These are phyloP conservation scores for Danionella cerebrum DNA, from an alignment of 2,113 vertebrate species.

Conservation along the genomic window DNA sequence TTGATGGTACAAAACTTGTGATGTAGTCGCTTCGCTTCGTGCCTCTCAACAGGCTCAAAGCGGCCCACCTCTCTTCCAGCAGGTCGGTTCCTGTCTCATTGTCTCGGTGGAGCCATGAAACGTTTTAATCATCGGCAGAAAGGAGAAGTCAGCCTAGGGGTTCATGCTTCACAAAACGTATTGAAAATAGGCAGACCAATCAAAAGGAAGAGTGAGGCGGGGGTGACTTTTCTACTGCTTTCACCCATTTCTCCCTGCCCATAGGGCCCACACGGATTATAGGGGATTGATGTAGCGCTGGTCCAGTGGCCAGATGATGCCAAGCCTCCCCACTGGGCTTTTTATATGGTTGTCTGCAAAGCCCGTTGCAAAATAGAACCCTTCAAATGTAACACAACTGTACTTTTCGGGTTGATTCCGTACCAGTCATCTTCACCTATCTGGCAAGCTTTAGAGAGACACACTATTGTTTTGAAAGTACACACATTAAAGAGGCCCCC, in stretches of 20 bases:
- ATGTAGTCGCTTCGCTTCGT: neutral
- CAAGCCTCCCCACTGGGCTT: conserved; percentile 57
- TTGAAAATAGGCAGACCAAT: conserved; percentile 40
- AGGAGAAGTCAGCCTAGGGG: conserved; percentile 38
- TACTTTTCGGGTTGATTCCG: neutral
- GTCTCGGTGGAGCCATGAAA: conserved; percentile 30
- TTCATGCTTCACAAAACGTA: conserved; percentile 44
- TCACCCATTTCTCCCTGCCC: conserved; percentile 24
- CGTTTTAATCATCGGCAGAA: conserved; percentile 31
- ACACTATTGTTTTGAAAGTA: conserved; percentile 32
- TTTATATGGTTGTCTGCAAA: conserved; percentile 41
- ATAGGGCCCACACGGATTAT: conserved; percentile 51
- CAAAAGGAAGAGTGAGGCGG: conserved; percentile 32
- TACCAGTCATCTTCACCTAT: conserved; percentile 2
- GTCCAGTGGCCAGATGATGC: conserved; percentile 40
- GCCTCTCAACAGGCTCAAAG: conserved; percentile 5
- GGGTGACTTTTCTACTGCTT: conserved; percentile 32
- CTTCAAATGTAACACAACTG: neutral
- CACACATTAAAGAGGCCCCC: conserved; percentile 30
- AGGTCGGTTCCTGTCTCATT: conserved; percentile 40
- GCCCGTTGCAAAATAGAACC: neutral
- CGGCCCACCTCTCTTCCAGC: conserved; percentile 22
- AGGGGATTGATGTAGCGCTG: conserved; percentile 51
- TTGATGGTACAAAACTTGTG: too few relatives aligned
- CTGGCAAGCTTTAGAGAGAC: conserved; percentile 4